These are phyloP conservation scores for Pterocles orientalis DNA, from an alignment of 2,113 vertebrate species.

Conservation along the genomic window DNA sequence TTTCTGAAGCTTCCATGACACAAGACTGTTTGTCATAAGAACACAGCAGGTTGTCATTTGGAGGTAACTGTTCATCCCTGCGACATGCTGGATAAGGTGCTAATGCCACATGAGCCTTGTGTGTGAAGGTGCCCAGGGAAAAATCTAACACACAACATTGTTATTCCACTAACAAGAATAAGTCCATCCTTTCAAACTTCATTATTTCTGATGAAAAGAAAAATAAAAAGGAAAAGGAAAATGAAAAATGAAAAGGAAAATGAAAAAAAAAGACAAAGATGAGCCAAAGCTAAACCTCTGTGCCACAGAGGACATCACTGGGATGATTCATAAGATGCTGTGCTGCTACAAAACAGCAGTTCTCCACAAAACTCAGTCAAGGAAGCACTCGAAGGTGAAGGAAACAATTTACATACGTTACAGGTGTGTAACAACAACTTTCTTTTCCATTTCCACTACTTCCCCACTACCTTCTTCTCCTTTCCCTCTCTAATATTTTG, in stretches of 20 bases:
- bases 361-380: neutral
- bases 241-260: neutral
- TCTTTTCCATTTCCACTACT: neutral
- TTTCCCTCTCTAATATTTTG: accelerated
- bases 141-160: neutral
- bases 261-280: neutral
- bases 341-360: neutral
- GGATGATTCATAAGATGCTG: neutral
- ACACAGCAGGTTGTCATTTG: neutral
- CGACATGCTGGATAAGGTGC: neutral
- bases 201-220: neutral
- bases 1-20: neutral
- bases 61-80: neutral
- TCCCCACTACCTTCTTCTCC: neutral
- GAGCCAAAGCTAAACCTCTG: neutral
- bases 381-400: neutral
- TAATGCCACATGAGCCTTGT: neutral
- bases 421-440: neutral
- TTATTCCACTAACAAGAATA: neutral
- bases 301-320: neutral
- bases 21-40: neutral
- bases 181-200: neutral
- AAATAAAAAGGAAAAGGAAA: neutral
- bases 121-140: neutral
- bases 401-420: neutral